Percentiles rank a stretch among this genome's conserved stretches.
Evolutionary conservation across 2,888 invertebrate genomes (phyloP).

Genomic region (Vanessa cardui): DNA sequence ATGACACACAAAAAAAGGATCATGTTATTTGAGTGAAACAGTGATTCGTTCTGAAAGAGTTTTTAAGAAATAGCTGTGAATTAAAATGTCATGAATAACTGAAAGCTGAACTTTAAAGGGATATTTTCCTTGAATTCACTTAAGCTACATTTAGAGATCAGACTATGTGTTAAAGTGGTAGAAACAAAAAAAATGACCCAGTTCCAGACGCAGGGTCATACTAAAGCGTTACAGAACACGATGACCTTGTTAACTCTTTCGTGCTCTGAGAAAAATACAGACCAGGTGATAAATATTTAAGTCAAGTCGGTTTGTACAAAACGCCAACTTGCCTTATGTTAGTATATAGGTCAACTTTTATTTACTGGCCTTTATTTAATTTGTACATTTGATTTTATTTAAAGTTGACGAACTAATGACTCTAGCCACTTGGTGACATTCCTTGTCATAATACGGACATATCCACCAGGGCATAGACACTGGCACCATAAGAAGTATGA

Average conservation of each 20-base stretch:
- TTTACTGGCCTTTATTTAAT: not conserved
- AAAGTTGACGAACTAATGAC: too few relatives aligned
- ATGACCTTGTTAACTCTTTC: conserved; percentile 17
- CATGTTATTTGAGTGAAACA: too few relatives aligned
- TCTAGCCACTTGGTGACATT: too few relatives aligned
- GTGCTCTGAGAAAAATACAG: conserved; percentile 7
- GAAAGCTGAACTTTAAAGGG: not conserved
- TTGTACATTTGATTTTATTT: too few relatives aligned
- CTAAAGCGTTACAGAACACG: conserved; percentile 17
- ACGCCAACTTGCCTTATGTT: not conserved
- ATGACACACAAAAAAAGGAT: too few relatives aligned
- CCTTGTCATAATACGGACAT: too few relatives aligned
- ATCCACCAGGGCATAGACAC: too few relatives aligned
- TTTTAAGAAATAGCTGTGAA: too few relatives aligned
- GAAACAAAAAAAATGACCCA: conserved; percentile 24
- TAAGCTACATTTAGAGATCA: not conserved
- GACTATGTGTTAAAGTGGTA: conserved; percentile 13
- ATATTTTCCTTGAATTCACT: not conserved
- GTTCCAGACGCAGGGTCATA: conserved; percentile 35
- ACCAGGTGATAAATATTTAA: conserved; percentile 13
- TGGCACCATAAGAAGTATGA: too few relatives aligned
- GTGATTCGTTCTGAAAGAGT: too few relatives aligned
- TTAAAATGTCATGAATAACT: too few relatives aligned
- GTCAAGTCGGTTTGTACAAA: conserved; percentile 8
- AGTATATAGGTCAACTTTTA: not conserved